Conservation (phyloP, 2,888 invertebrate genomes). For the Cordylochernes scorpioides region DNA sequence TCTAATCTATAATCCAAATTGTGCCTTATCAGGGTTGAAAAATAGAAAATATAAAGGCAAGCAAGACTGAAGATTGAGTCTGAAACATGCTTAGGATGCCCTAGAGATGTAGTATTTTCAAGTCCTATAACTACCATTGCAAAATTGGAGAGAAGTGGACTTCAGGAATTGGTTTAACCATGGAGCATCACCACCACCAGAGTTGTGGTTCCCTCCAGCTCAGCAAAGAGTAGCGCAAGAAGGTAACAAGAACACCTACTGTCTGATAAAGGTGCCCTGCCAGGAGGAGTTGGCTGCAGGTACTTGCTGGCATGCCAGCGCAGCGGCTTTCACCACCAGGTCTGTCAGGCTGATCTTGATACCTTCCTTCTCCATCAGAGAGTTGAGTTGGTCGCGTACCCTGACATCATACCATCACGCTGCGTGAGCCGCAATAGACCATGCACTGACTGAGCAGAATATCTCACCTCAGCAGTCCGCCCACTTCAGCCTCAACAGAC, state of each 20-base stretch:
- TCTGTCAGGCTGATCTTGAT: constrained; percentile 82
- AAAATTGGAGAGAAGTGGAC: too few relatives aligned
- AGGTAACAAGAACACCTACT: constrained; percentile 35
- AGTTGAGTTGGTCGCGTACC: constrained; percentile 49
- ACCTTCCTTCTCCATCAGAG: constrained; percentile 41
- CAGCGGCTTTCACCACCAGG: constrained; percentile 77
- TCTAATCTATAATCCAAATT: too few relatives aligned
- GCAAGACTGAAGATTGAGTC: too few relatives aligned
- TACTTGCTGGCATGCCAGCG: constrained; percentile 58
- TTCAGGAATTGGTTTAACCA: too few relatives aligned
- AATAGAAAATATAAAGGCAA: too few relatives aligned
- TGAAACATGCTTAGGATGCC: too few relatives aligned
- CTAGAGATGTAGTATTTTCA: too few relatives aligned
- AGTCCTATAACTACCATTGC: too few relatives aligned
- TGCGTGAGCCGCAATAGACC: not conserved
- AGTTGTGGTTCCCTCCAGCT: too few relatives aligned
- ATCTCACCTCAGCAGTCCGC: constrained; percentile 33
- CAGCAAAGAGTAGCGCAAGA: too few relatives aligned
- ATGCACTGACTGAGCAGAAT: not conserved
- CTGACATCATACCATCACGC: constrained; percentile 15
- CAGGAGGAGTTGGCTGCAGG: constrained; percentile 84
- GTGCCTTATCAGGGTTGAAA: too few relatives aligned
- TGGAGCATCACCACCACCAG: too few relatives aligned
- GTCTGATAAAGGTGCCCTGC: constrained; percentile 72
- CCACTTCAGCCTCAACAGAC: constrained; percentile 55